Evolutionary conservation across 1,140 invertebrate genomes (phyloP).

Genomic region (Elymnias hypermnestra): DNA sequence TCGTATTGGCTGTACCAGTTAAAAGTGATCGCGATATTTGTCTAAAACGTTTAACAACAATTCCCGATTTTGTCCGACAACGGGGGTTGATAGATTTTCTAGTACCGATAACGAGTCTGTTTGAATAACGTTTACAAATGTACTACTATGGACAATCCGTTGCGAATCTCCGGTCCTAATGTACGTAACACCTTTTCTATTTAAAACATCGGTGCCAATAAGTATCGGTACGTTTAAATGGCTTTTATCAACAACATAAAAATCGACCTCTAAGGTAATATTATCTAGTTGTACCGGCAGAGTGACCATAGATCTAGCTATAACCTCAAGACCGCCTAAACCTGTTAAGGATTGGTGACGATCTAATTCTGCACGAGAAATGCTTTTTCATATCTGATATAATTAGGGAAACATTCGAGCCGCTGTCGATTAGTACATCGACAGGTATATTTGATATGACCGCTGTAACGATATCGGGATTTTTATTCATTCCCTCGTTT

Average conservation of each 20-base stretch:
- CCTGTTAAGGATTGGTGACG: background rate
- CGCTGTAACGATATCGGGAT: background rate
- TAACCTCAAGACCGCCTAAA: conserved; percentile 20
- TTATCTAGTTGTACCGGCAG: conserved; percentile 12
- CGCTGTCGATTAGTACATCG: conserved; percentile 3
- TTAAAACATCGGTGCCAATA: conserved; percentile 27
- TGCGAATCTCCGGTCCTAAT: conserved; percentile 9
- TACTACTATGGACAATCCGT: too few relatives aligned
- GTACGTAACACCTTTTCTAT: conserved; percentile 22
- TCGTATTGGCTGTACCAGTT: too few relatives aligned
- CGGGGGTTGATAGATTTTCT: too few relatives aligned
- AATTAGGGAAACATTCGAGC: background rate
- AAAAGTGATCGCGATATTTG: too few relatives aligned
- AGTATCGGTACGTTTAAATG: conserved; percentile 17
- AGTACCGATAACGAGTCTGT: too few relatives aligned
- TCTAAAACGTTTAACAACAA: too few relatives aligned
- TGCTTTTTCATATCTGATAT: background rate
- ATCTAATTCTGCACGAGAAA: background rate
- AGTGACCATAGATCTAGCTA: conserved; percentile 13
- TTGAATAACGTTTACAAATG: too few relatives aligned
- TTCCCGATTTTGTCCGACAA: too few relatives aligned
- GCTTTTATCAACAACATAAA: conserved; percentile 10
- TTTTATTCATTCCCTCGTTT: too few relatives aligned
- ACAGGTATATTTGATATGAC: background rate
- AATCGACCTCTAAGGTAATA: conserved; percentile 22